phyloP scores from a whole-genome alignment of 2,797 vertebrate genomes.

The Enteromius thamalakanensis region DNA sequence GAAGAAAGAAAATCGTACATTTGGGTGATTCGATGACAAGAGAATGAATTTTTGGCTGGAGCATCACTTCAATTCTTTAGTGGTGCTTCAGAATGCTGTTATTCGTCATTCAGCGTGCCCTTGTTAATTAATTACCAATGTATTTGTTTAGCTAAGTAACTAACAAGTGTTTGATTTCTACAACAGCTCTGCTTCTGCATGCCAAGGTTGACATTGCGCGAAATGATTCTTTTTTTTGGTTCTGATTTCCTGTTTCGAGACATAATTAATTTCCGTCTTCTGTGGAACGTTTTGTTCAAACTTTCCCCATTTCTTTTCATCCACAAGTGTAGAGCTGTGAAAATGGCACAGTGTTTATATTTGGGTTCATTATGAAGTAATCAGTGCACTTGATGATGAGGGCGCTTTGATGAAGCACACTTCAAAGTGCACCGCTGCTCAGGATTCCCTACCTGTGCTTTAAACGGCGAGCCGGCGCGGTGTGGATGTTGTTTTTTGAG shows the following conservation, averaged over 20 bases:
- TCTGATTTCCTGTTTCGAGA: conserved; percentile 53
- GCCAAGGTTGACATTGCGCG: background rate
- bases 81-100: background rate
- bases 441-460: conserved; percentile 51
- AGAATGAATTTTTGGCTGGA: background rate
- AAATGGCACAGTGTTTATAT: conserved; percentile 71
- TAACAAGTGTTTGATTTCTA: background rate
- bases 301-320: conserved; percentile 33
- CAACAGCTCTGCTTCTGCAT: background rate
- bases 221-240: background rate
- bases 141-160: background rate
- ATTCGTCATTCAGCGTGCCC: background rate
- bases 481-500: conserved; percentile 53
- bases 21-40: background rate
- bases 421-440: conserved; percentile 66
- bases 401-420: conserved; percentile 56
- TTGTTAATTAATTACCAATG: background rate
- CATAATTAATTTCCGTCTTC: conserved; percentile 63
- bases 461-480: conserved; percentile 18
- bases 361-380: conserved; percentile 79
- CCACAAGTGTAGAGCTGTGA: background rate
- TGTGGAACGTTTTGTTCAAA: conserved; percentile 67
- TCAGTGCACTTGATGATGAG: conserved; percentile 70
- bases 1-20: background rate
- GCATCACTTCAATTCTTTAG: background rate